Evolutionary conservation across 1,140 invertebrate genomes (phyloP).

Genomic region (Babylonia areolata): DNA sequence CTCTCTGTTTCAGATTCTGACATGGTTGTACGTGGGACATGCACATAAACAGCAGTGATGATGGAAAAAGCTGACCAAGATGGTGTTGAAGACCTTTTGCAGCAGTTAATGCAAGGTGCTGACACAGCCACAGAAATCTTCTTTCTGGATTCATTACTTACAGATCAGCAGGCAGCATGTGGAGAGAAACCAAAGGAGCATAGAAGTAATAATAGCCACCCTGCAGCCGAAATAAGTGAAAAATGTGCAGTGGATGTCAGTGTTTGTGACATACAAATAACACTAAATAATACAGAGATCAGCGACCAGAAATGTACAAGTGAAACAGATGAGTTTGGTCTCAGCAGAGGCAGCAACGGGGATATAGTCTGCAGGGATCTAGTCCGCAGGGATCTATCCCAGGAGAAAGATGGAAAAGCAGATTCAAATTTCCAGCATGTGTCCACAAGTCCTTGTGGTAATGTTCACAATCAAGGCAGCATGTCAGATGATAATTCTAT

Average conservation of each 20-base stretch:
- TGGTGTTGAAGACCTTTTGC: background rate
- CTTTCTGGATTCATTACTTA: background rate
- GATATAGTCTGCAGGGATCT: background rate
- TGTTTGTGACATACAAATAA: background rate
- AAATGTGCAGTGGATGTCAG: background rate
- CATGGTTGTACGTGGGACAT: background rate
- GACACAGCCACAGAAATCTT: background rate
- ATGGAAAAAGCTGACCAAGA: background rate
- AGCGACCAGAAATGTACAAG: background rate
- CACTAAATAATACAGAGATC: background rate
- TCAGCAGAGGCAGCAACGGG: background rate
- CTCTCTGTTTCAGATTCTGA: too few relatives aligned
- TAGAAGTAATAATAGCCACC: background rate
- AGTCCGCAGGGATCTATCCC: background rate
- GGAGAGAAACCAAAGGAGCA: background rate
- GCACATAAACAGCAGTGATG: background rate
- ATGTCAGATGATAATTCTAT: background rate
- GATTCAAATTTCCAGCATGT: background rate
- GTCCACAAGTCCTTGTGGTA: background rate
- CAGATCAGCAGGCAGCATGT: background rate
- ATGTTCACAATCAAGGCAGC: background rate
- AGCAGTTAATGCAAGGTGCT: background rate
- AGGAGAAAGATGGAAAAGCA: background rate
- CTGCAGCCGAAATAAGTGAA: background rate
- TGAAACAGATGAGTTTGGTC: background rate